Evolutionary conservation across 2,888 invertebrate genomes (phyloP).

Genomic region (Brachypalpus laphriformis): DNA sequence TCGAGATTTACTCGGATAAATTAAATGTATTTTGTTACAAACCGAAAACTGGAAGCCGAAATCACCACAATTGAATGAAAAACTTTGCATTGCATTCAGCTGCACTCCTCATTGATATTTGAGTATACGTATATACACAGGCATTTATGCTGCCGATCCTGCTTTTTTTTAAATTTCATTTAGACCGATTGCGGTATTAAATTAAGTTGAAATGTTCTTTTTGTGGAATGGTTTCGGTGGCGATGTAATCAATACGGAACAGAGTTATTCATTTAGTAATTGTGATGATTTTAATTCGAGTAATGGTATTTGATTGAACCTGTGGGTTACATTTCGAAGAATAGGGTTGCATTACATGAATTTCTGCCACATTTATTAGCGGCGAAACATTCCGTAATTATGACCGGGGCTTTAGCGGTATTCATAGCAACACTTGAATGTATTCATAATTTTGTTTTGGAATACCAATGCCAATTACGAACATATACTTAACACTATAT

Average conservation of each 20-base stretch:
- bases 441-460: too few relatives aligned
- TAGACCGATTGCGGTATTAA: background rate
- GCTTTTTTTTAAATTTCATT: background rate
- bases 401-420: too few relatives aligned
- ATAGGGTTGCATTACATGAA: background rate
- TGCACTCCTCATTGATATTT: background rate
- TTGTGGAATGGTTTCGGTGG: background rate
- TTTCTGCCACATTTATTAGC: background rate
- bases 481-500: too few relatives aligned
- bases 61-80: constrained; percentile 1
- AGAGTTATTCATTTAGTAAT: background rate
- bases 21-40: constrained; percentile 15
- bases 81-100: background rate
- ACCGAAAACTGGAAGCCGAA: background rate
- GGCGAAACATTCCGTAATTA: background rate
- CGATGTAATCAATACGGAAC: background rate
- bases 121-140: background rate
- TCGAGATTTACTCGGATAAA: background rate
- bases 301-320: background rate
- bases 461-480: too few relatives aligned
- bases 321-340: background rate
- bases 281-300: background rate
- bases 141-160: background rate
- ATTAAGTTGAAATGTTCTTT: background rate
- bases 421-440: too few relatives aligned